phyloP scores from a whole-genome alignment of 2,113 vertebrate species.

The Caranx melampygus region DNA sequence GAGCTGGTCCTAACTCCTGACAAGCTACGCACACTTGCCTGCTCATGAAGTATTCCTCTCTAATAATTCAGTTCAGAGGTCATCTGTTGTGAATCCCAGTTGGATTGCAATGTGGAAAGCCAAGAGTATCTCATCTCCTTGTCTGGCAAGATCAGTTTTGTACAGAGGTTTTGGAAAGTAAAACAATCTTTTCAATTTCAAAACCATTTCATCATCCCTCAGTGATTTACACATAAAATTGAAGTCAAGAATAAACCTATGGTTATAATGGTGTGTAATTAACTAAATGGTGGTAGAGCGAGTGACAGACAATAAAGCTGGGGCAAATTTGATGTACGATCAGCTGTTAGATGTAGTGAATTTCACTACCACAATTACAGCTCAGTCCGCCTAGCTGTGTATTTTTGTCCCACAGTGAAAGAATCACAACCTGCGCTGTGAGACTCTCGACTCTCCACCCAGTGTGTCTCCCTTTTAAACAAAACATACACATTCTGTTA shows the following conservation, averaged over 20 bases:
- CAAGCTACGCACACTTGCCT: neutral
- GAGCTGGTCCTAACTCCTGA: constrained; percentile 14
- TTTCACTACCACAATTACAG: constrained; percentile 3
- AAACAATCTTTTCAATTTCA: constrained; percentile 27
- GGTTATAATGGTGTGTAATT: constrained; percentile 6
- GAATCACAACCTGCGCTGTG: constrained; percentile 5
- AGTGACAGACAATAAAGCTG: neutral
- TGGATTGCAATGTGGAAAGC: constrained; percentile 21
- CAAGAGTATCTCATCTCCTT: neutral
- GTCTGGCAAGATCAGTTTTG: constrained; percentile 1
- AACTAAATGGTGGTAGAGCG: neutral
- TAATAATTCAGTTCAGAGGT: constrained; percentile 25
- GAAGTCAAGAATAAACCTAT: neutral
- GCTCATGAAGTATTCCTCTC: constrained; percentile 17
- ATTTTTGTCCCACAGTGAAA: constrained; percentile 22
- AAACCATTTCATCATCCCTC: neutral
- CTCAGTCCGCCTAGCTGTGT: constrained; percentile 18
- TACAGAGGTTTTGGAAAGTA: constrained; percentile 15
- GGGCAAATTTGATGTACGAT: neutral
- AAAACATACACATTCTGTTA: constrained; percentile 26
- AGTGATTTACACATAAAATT: too few relatives aligned
- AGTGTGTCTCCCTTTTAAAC: constrained; percentile 23
- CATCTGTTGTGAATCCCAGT: constrained; percentile 25
- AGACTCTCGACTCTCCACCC: constrained; percentile 11
- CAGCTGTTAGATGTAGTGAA: neutral